Evolutionary conservation across 2,888 invertebrate species (phyloP).

Genomic region (Patella depressa): DNA sequence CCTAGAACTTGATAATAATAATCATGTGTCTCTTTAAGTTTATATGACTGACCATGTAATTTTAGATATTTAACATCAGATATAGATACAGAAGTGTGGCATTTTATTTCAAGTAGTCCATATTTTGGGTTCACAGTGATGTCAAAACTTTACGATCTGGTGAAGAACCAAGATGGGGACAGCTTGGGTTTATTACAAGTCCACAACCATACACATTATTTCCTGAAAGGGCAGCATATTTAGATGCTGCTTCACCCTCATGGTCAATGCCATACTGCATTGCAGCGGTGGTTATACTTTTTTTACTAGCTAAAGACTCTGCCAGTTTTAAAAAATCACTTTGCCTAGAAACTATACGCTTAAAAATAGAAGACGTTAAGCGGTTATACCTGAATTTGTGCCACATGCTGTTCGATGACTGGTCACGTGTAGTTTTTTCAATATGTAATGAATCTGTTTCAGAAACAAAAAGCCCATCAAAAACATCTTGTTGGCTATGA

Average conservation of each 20-base stretch:
- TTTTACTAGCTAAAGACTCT: background rate
- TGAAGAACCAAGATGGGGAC: conserved; percentile 1
- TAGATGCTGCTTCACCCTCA: too few species aligned
- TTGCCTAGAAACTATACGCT: background rate
- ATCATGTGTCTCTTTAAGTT: background rate
- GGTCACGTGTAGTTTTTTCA: background rate
- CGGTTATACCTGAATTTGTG: conserved; percentile 6
- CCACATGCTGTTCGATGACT: conserved; percentile 1
- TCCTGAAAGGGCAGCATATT: too few species aligned
- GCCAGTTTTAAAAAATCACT: background rate
- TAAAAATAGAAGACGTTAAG: background rate
- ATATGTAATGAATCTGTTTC: background rate
- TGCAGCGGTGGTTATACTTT: too few species aligned
- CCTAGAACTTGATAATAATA: conserved; percentile 13
- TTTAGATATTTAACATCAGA: background rate
- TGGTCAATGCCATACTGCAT: too few species aligned
- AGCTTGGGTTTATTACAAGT: too few species aligned
- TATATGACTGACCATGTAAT: background rate
- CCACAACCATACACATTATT: too few species aligned
- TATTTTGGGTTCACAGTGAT: background rate
- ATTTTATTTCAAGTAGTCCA: conserved; percentile 12
- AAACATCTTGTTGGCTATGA: background rate
- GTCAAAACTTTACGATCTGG: conserved; percentile 10
- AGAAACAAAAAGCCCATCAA: background rate
- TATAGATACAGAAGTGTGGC: background rate